phyloP scores from a whole-genome alignment of 53 echinoderm and acorn worm genomes.

The Luidia sarsii region DNA sequence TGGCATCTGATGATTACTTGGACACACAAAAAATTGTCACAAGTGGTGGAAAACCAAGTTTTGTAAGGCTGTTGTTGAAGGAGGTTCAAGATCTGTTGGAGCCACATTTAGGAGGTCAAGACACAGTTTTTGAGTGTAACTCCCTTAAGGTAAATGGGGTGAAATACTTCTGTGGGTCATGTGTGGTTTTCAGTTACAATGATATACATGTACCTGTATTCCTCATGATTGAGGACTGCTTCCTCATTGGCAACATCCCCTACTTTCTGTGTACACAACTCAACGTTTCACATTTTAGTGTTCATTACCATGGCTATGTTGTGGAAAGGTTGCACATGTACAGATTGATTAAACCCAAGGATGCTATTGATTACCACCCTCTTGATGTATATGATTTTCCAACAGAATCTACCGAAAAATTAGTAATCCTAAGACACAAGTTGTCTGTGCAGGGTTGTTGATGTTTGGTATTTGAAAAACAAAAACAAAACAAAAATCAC shows the following conservation, averaged over 20 bases:
- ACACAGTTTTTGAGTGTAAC: neutral
- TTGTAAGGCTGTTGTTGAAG: constrained; percentile 12
- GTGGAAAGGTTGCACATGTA: neutral
- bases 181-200: neutral
- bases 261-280: neutral
- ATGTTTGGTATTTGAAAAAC: neutral
- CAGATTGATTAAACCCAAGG: constrained; percentile 6
- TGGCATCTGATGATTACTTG: neutral
- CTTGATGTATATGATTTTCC: constrained; percentile 9
- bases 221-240: neutral
- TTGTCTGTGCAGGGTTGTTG: neutral
- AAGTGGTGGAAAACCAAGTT: neutral
- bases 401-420: neutral
- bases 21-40: neutral
- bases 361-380: constrained; percentile 23
- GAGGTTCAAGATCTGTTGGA: constrained; percentile 6
- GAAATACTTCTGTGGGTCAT: constrained; percentile 7
- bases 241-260: neutral
- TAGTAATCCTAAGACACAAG: neutral
- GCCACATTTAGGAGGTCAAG: constrained; percentile 7
- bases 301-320: constrained; percentile 22
- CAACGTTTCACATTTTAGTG: neutral
- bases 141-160: neutral
- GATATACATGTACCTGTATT: neutral
- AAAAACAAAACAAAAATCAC: no score